A percentile compares a stretch with the other conserved stretches of the same genome.
Evolutionary conservation across 2,113 vertebrate species (phyloP).

Genomic region (Xiphophorus couchianus): DNA sequence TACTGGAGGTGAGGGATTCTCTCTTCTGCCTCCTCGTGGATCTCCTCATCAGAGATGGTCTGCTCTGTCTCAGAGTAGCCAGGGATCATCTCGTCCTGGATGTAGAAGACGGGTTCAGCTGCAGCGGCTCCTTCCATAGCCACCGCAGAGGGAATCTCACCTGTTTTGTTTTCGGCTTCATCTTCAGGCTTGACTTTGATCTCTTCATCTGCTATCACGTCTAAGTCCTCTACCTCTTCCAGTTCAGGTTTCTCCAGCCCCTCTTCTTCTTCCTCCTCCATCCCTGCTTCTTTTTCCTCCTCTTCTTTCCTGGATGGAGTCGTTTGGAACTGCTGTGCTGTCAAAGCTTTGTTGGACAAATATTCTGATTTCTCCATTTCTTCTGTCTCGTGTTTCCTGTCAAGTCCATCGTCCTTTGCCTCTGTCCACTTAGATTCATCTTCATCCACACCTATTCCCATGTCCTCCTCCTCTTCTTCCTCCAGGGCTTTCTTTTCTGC

Average conservation of each 20-base stretch:
- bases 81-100: conserved; percentile 97
- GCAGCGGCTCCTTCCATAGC: conserved; percentile 79
- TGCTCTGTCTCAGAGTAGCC: conserved; percentile 98
- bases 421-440: conserved; percentile 73
- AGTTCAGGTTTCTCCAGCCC: conserved; percentile 90
- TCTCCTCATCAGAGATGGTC: conserved; percentile 98
- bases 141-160: conserved; percentile 42
- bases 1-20: conserved; percentile 90
- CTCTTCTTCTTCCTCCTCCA: conserved; percentile 81
- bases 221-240: conserved; percentile 89
- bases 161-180: conserved; percentile 51
- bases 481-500: conserved; percentile 50
- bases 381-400: conserved; percentile 83
- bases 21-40: conserved; percentile 95
- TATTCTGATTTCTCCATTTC: conserved; percentile 80
- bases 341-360: conserved; percentile 45
- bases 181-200: conserved; percentile 67
- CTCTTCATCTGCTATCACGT: conserved; percentile 80
- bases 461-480: conserved; percentile 73
- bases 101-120: conserved; percentile 89
- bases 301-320: conserved; percentile 69
- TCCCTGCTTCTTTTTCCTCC: conserved; percentile 27
- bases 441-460: conserved; percentile 78
- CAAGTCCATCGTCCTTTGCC: conserved; percentile 74
- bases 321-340: conserved; percentile 65